Base-by-base conservation (phyloP, 2,888 invertebrate species). In the Argynnis bischoffii region DNA sequence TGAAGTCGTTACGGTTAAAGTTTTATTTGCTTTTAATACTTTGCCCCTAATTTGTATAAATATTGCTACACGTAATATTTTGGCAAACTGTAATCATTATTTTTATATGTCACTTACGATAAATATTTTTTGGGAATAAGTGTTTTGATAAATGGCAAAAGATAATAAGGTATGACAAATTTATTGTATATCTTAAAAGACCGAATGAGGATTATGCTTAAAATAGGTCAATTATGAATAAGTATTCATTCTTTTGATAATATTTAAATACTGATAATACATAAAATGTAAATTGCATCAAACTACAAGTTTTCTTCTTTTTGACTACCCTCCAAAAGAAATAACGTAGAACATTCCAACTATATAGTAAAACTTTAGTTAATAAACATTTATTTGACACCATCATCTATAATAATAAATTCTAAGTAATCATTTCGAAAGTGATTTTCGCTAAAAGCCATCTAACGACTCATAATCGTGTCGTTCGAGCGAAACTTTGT, bases 401-500 rank as follows among this genome's bases (percentile, higher is more conserved):
- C 18, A 53, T 65, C 57, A 67, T 64, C 60, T 31, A 64, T 55
- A 46, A 55, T 53, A 72, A 74, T 26, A 48, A 31, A 55, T 70
- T 57, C 41, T 57, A 63, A 51, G 67, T 73, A 73, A 35, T 61
- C 21, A 61, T 69, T 72, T 71, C 63, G 64, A 72, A 67, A 69
- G 68, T 56, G 65, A 69, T 66, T 75, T 69, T 70, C 67, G 73
- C 75, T 71, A 72, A 72, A 72, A 61, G 61, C 64, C 55, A 67
- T 69, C 69, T 72, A 76, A 76, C 75, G 75, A 69, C 66, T 74
- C 69, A 70, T 73, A 76, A 74, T 67, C 69, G 67, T 64, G 64
- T 69, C 81, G 75, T 78, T 73, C 65, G 66, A 70, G 73, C 75
- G 71, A 79, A 88, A 86, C 81, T 87, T 85, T 67, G 76, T 76